A percentile compares a stretch with the other conserved stretches of the same genome.
Conservation (phyloP, 2,113 vertebrate genomes). For the Daubentonia madagascariensis region DNA sequence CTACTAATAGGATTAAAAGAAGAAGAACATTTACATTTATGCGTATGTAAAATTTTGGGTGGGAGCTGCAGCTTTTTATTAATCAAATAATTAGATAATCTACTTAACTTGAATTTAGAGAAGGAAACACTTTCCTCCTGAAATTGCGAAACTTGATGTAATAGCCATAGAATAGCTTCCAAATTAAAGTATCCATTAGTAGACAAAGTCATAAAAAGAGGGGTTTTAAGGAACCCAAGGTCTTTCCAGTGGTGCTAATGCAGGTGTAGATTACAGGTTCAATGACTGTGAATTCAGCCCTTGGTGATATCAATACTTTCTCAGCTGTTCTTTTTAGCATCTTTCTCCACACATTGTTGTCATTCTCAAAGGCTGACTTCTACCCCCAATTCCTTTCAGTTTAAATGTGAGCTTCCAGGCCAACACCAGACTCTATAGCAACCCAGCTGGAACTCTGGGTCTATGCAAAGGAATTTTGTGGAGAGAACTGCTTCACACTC, state of each 20-base stretch:
- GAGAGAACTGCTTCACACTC: background rate
- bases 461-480: background rate
- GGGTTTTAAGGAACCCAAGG: background rate
- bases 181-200: background rate
- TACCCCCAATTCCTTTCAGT: background rate
- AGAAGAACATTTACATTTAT: background rate
- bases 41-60: background rate
- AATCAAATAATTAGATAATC: background rate
- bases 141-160: background rate
- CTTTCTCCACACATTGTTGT: background rate
- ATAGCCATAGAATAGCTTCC: background rate
- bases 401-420: background rate
- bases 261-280: background rate
- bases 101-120: background rate
- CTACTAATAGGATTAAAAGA: background rate
- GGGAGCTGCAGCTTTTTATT: background rate
- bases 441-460: background rate
- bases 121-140: background rate
- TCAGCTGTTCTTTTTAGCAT: background rate
- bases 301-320: background rate
- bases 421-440: background rate
- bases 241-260: background rate
- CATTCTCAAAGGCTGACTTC: background rate
- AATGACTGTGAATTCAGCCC: background rate
- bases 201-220: background rate